A percentile compares a stretch with the other conserved stretches of the same genome.
Conservation (phyloP, 2,888 invertebrate species). For the Agrenia bidenticulata region DNA sequence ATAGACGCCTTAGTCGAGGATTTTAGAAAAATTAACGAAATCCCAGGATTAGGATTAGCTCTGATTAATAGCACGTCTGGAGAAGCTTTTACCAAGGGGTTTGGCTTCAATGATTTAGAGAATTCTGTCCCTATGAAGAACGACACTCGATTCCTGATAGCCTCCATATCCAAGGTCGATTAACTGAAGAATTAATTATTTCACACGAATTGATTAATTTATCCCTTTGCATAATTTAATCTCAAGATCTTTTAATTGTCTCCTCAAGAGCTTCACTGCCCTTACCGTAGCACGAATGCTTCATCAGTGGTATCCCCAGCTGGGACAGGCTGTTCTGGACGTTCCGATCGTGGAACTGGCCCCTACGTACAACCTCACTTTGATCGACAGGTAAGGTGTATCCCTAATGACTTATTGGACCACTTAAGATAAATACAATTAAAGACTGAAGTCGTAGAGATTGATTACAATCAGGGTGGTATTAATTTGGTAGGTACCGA, state of each 20-base stretch:
- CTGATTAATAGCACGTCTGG: not conserved
- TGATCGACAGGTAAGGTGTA: constrained; percentile 20
- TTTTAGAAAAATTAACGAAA: not conserved
- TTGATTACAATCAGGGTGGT: not conserved
- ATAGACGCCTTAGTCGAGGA: not conserved
- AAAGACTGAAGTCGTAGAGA: too few relatives aligned
- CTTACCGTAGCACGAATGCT: not conserved
- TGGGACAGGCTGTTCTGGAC: constrained; percentile 23
- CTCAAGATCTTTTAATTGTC: not conserved
- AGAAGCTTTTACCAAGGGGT: not conserved
- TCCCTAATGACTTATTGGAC: not conserved
- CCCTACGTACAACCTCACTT: constrained; percentile 17
- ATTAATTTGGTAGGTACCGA: constrained; percentile 9
- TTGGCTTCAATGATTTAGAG: constrained; percentile 11
- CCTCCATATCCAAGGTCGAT: constrained; percentile 24
- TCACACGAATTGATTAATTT: not conserved
- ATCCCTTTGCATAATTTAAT: not conserved
- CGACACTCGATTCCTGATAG: constrained; percentile 21
- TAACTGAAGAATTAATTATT: too few relatives aligned
- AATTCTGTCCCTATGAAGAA: constrained; percentile 5
- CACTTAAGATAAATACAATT: not conserved
- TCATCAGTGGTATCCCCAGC: constrained; percentile 17
- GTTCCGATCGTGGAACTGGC: constrained; percentile 18
- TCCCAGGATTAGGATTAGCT: constrained; percentile 22
- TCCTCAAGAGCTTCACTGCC: constrained; percentile 26